Evolutionary conservation across 2,888 invertebrate species (phyloP).

Genomic region (Dasypolia templi): DNA sequence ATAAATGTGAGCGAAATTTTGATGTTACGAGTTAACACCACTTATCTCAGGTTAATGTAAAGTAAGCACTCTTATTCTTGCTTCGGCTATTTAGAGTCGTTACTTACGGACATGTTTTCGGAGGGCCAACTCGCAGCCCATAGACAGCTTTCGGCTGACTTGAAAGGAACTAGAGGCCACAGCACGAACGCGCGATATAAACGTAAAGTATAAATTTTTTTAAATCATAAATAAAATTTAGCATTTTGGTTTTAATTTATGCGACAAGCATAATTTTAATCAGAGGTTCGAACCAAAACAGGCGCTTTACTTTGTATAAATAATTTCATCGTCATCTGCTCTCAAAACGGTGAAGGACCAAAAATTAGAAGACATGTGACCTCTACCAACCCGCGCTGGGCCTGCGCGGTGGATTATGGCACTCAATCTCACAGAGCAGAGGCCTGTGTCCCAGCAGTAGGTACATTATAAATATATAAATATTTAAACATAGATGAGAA

Average conservation of each 20-base stretch:
- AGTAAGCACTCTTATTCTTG: background rate
- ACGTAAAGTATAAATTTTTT: background rate
- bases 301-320: too few species aligned
- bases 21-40: background rate
- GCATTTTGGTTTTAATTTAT: background rate
- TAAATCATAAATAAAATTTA: background rate
- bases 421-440: too few species aligned
- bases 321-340: too few species aligned
- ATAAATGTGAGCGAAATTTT: background rate
- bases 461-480: too few species aligned
- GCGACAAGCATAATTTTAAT: background rate
- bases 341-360: too few species aligned
- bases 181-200: background rate
- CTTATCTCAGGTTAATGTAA: background rate
- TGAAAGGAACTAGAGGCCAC: background rate
- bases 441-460: too few species aligned
- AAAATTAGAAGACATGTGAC: too few species aligned
- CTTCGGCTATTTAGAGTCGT: background rate
- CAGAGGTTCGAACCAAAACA: too few species aligned
- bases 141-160: background rate
- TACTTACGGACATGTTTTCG: background rate
- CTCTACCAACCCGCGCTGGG: too few species aligned
- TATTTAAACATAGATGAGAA: too few species aligned
- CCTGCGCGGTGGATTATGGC: too few species aligned
- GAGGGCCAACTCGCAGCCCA: too few species aligned